Evolutionary conservation across 2,113 vertebrate genomes (phyloP), one percentile per base, ranked within the genome.

Genomic region (Hyperoodon ampullatus): DNA sequence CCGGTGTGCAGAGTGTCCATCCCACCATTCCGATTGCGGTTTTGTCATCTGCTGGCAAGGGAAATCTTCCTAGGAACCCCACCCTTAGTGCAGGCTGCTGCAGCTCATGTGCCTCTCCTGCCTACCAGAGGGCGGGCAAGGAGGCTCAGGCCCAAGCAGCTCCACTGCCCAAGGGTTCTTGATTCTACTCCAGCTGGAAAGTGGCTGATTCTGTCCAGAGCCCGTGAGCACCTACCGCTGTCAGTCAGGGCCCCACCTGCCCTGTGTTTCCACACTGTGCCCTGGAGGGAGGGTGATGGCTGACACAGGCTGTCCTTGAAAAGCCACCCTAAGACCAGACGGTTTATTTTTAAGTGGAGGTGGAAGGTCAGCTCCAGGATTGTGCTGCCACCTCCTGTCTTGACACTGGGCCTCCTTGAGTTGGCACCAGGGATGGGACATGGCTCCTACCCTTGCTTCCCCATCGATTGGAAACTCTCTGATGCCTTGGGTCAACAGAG

Each of bases 401-500:
- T 85, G 89, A 86, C 16, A 6, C 63, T 39, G 39, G 53, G 74
- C 33, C 28, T 95, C 50, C 72, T 87, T 5, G 13, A 94, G 53
- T 63, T 72, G 72, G 66, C 47, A 28, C 72, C 3, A 81, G 47
- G 42, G 66, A 55, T 13, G 2, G 26, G 68, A n/a, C 66, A 33
- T 50, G 72, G 21, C n/a, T 89, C 42, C 78, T 44, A 19, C 42
- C 18, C n/a, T 93, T 66, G 30, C 42, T 61, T 85, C 1, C 26
- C n/a, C 39, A 3, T 89, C 24, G 63, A 39, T 24, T 92, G 63
- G 72, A 78, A 55, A 42, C 24, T 71, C 55, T 71, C 44, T n/a
- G 72, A 86, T 86, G 61, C 87, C 78, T 81, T 63, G 47, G 94
- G 58, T 83, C 90, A 83, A 68, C 55, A 74, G 90, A 96, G 5